These are phyloP conservation scores for Pelodiscus sinensis DNA, from an alignment of 2,113 vertebrate genomes.

Conservation along the genomic window DNA sequence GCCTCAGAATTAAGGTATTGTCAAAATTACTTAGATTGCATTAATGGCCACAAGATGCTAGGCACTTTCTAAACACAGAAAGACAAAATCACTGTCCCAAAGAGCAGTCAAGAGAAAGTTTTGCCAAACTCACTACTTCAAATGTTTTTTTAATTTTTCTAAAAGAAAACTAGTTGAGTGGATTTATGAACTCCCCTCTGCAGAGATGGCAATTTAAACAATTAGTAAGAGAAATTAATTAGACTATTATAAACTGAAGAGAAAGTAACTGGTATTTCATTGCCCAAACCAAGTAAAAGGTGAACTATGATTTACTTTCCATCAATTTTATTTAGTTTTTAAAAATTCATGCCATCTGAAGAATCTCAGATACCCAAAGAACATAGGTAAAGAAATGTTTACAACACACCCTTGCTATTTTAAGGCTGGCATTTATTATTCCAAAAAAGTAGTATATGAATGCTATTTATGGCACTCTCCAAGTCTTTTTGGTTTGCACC, in stretches of 20 bases:
- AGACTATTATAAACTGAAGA: not conserved
- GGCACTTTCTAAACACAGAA: not conserved
- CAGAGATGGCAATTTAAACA: not conserved
- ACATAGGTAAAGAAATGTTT: not conserved
- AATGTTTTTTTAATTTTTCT: not conserved
- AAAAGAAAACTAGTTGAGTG: not conserved
- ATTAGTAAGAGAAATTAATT: not conserved
- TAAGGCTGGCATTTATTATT: not conserved
- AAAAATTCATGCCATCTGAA: not conserved
- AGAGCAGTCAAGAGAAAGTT: not conserved
- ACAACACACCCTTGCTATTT: not conserved
- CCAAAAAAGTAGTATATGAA: not conserved
- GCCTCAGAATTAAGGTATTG: not conserved
- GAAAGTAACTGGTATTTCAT: not conserved
- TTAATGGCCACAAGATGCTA: accelerated
- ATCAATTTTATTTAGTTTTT: not conserved
- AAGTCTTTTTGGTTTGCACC: not conserved
- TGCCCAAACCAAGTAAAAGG: not conserved
- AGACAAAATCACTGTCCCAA: accelerated
- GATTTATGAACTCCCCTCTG: not conserved
- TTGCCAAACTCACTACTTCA: not conserved
- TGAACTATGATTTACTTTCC: not conserved
- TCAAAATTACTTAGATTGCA: not conserved
- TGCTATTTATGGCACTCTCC: not conserved
- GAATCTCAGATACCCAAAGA: not conserved